These are phyloP conservation scores for Crenuchus spilurus DNA, from an alignment of 2,797 vertebrate genomes.

Conservation along the genomic window DNA sequence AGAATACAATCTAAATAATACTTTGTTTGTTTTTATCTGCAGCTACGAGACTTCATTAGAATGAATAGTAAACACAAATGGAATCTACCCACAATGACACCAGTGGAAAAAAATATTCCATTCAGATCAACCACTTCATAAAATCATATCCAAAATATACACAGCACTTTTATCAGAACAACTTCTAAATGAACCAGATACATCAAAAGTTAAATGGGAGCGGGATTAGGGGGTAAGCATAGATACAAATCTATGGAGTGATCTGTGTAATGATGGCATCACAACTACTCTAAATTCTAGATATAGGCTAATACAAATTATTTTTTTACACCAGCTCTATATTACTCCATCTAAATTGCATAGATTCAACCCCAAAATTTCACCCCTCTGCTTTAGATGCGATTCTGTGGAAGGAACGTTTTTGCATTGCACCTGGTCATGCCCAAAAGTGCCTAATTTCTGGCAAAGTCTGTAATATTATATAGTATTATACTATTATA, in stretches of 20 bases:
- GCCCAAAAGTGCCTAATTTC: neutral
- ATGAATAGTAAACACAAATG: neutral
- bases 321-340: conserved; percentile 4
- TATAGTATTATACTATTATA: too few relatives aligned
- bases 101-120: neutral
- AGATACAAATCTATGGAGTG: neutral
- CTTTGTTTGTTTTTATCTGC: neutral
- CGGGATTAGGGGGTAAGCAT: neutral
- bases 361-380: conserved; percentile 8
- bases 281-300: neutral
- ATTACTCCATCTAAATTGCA: neutral
- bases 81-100: neutral
- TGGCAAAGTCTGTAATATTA: neutral
- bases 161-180: conserved; percentile 3
- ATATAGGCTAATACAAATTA: neutral
- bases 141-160: neutral
- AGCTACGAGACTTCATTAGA: neutral
- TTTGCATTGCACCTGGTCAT: conserved; percentile 2
- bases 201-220: neutral
- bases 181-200: neutral
- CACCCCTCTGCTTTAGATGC: conserved; percentile 12
- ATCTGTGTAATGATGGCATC: conserved; percentile 14
- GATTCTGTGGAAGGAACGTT: conserved; percentile 4
- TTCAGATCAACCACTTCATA: conserved; percentile 1
- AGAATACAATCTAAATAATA: too few relatives aligned